Evolutionary conservation across 2,113 vertebrate species (phyloP).

Genomic region (Platichthys stellatus): DNA sequence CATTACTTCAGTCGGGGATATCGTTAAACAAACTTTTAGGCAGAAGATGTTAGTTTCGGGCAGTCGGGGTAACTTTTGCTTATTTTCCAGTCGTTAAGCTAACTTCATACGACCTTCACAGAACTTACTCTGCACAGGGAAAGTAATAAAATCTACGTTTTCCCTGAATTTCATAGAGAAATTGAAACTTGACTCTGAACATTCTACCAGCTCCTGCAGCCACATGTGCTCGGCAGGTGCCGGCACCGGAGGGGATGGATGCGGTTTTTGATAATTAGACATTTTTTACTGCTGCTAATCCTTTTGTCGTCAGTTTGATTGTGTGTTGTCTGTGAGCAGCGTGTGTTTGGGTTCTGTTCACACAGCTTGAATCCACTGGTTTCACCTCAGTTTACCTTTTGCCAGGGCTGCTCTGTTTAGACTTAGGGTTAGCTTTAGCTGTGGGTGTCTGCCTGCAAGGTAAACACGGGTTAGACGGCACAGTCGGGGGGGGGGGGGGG

Average conservation of each 20-base stretch:
- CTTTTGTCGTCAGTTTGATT: neutral
- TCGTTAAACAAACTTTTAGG: neutral
- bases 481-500: neutral
- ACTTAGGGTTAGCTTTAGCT: constrained; percentile 86
- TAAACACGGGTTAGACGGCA: constrained; percentile 81
- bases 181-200: neutral
- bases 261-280: neutral
- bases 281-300: neutral
- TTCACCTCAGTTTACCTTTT: constrained; percentile 87
- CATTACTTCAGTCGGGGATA: neutral
- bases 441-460: constrained; percentile 89
- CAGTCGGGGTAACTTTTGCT: neutral
- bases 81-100: neutral
- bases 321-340: constrained; percentile 4
- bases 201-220: neutral
- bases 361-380: constrained; percentile 16
- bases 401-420: constrained; percentile 82
- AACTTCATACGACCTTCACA: neutral
- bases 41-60: neutral
- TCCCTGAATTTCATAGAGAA: neutral
- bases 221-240: neutral
- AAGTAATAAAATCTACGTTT: neutral
- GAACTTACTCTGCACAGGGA: neutral
- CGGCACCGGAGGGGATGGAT: neutral
- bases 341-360: constrained; percentile 38